Percentiles rank a stretch among this genome's conserved stretches.
phyloP scores from a whole-genome alignment of 23 tunicate species.

The Diplosoma virens region DNA sequence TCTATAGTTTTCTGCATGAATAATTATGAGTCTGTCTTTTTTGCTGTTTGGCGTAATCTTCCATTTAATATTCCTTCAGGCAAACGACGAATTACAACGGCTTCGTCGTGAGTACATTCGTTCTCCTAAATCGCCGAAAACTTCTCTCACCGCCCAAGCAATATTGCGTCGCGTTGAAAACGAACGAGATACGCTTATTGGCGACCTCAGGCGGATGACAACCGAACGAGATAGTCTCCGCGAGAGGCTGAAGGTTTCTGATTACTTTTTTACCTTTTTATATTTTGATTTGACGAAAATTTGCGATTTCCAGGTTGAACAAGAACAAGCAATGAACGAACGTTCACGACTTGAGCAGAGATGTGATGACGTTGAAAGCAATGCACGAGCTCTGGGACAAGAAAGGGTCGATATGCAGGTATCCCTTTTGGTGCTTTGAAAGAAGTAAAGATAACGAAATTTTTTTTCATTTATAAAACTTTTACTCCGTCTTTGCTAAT shows the following conservation, averaged over 20 bases:
- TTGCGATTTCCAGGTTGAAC: conserved; percentile 44
- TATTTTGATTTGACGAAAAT: not conserved
- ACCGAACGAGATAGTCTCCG: conserved; percentile 84
- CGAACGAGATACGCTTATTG: conserved; percentile 69
- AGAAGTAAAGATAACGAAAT: not conserved
- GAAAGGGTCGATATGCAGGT: conserved; percentile 70
- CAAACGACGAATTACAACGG: conserved; percentile 84
- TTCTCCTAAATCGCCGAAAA: conserved; percentile 86
- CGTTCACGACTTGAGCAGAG: conserved; percentile 70
- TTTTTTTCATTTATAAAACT: no score
- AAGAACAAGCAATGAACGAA: conserved; percentile 71
- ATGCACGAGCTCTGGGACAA: conserved; percentile 56
- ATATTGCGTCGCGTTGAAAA: conserved; percentile 82
- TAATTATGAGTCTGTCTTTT: no score
- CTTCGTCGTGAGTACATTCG: conserved; percentile 69
- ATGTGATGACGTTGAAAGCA: conserved; percentile 51
- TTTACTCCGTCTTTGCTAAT: no score
- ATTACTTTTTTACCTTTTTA: not conserved
- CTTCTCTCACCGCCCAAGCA: conserved; percentile 93
- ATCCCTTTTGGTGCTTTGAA: not conserved
- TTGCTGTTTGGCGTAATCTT: no score
- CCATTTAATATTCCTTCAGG: no score
- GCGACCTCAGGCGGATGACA: conserved; percentile 85
- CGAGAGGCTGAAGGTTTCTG: conserved; percentile 51
- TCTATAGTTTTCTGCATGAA: no score